phyloP scores from a whole-genome alignment of 1,140 invertebrate species.

The Plectrocnemia conspersa region DNA sequence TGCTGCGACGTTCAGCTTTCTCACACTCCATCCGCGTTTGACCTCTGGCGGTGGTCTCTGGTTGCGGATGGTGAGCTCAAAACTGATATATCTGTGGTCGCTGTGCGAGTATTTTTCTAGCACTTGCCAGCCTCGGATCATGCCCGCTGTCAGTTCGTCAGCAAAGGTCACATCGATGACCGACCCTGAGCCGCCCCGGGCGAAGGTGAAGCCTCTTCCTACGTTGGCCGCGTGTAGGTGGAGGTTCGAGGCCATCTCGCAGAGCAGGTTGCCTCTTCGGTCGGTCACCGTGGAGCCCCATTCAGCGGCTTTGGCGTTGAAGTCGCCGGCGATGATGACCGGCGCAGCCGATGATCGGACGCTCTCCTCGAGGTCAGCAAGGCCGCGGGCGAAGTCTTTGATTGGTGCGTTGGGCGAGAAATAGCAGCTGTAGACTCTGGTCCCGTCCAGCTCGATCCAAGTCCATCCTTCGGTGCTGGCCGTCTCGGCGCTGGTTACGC shows the following conservation, averaged over 20 bases:
- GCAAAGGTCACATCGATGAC: too few relatives aligned
- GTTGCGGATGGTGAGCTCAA: not conserved
- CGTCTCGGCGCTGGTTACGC: not conserved
- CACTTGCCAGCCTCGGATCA: too few relatives aligned
- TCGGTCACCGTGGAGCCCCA: constrained; percentile 27
- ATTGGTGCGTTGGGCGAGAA: not conserved
- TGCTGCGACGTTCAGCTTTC: not conserved
- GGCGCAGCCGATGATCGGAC: not conserved
- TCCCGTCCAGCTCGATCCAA: not conserved
- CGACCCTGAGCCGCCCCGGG: not conserved
- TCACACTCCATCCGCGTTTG: not conserved
- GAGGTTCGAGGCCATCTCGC: not conserved
- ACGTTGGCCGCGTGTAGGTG: not conserved
- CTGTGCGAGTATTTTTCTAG: constrained; percentile 14
- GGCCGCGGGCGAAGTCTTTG: not conserved
- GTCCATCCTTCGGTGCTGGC: not conserved
- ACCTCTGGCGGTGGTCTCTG: not conserved
- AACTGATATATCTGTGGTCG: constrained; percentile 27
- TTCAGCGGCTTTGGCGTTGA: constrained; percentile 27
- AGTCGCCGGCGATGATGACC: constrained; percentile 29
- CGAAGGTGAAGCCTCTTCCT: not conserved
- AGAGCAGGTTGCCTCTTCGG: constrained; percentile 21
- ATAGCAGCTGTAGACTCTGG: constrained; percentile 7
- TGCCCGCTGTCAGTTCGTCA: too few relatives aligned
- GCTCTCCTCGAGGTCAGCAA: not conserved